Evolutionary conservation across 2,888 invertebrate species (phyloP), one percentile per base, ranked within the genome.

Genomic region (Caenorhabditis sp.): DNA sequence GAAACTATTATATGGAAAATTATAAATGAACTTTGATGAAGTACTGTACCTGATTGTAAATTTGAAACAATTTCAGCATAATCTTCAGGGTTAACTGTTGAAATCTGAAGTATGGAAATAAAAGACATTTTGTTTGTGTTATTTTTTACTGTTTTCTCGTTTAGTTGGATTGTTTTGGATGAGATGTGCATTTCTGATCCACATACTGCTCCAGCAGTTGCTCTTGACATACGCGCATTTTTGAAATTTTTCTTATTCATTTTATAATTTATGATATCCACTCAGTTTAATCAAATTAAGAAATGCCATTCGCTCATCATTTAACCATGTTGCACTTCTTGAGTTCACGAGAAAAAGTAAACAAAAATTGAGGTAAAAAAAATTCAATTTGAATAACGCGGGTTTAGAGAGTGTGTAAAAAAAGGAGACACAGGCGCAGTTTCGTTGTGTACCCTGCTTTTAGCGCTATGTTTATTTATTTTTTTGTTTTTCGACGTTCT

Each of bases 61-160:
- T 70, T 67, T 10, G 75, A 52, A 3, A 75, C 70, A 23, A 75
- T 75, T 1, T 61, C 57, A 0, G 70, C 67, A 27, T 70, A 75
- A 62, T 75, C 75, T 70, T 75, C 75, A 0, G 67, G 63, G 5
- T 65, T 63, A n/a, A 75, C 57, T n/a, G 75, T 59, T 7, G 75
- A 69, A n/a, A 75, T 20, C 75, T 75, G 65, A 21, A 67, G 58
- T 36, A 25, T 23, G 8, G 1, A 7, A 57, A 27, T n/a, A 38
- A 56, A 54, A 56, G n/a, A n/a, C n/a, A n/a, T n/a, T n/a, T n/a
- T n/a, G n/a, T n/a, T n/a, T 63, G 12, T 31, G 4, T 10, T 31
- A 10, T 14, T 3, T 17, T 65, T 21, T 43, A 71, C 70, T 66
- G 66, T 71, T 21, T 64, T 67, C 38, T 59, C 60, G 17, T 50